Evolutionary conservation across 2,113 vertebrate species (phyloP).

Genomic region (Megaleporinus macrocephalus): DNA sequence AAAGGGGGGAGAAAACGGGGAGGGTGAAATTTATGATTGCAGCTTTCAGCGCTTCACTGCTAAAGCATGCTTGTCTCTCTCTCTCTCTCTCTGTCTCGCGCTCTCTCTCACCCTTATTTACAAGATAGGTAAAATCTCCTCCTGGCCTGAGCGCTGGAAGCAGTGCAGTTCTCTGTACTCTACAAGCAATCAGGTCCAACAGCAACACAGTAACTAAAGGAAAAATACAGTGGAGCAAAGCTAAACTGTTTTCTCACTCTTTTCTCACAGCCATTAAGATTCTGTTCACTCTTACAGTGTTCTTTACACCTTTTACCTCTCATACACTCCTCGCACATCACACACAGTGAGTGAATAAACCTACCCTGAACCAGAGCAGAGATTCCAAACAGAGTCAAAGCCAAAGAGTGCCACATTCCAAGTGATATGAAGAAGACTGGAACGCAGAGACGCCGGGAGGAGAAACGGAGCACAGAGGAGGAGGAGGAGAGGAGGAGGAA

Average conservation of each 20-base stretch:
- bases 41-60: constrained; percentile 51
- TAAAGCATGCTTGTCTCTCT: constrained; percentile 40
- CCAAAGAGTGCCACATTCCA: constrained; percentile 78
- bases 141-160: not conserved
- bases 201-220: constrained; percentile 46
- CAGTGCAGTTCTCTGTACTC: constrained; percentile 13
- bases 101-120: constrained; percentile 28
- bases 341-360: constrained; percentile 48
- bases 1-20: constrained; percentile 18
- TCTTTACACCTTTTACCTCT: constrained; percentile 35
- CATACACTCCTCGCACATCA: constrained; percentile 9
- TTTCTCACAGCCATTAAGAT: not conserved
- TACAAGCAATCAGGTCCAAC: constrained; percentile 61
- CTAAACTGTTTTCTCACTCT: not conserved
- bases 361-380: constrained; percentile 79
- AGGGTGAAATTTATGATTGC: constrained; percentile 52
- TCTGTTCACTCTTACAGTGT: not conserved
- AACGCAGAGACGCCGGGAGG: constrained; percentile 51
- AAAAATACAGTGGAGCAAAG: not conserved
- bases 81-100: constrained; percentile 32
- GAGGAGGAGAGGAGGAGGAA: constrained; percentile 51
- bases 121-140: not conserved
- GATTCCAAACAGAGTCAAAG: constrained; percentile 76
- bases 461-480: constrained; percentile 43
- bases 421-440: constrained; percentile 49